phyloP scores from a whole-genome alignment of 23 tunicate species.

The Botrylloides violaceus region DNA sequence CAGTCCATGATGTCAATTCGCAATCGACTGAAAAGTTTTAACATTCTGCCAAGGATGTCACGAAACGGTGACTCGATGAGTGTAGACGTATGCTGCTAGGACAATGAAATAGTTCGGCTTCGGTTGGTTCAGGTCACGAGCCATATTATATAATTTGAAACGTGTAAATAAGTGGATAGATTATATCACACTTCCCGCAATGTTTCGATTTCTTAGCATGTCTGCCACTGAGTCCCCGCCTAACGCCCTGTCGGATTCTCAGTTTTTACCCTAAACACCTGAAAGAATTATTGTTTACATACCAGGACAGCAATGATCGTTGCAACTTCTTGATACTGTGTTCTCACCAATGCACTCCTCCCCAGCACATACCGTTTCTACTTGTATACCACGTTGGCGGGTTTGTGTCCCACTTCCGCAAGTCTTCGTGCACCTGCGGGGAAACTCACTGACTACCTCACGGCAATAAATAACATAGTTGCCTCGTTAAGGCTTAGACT shows the following conservation, averaged over 20 bases:
- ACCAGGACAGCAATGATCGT: conserved; percentile 30
- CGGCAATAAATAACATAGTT: too few species aligned
- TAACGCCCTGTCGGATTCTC: too few species aligned
- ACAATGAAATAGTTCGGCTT: too few species aligned
- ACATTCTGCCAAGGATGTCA: background rate
- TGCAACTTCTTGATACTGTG: conserved; percentile 17
- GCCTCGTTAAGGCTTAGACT: too few species aligned
- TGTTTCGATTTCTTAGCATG: too few species aligned
- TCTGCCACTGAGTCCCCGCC: too few species aligned
- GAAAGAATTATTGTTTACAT: background rate
- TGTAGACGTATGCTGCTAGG: too few species aligned
- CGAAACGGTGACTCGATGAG: background rate
- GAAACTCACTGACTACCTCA: too few species aligned
- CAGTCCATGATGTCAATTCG: background rate
- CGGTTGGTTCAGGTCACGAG: too few species aligned
- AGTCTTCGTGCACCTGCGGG: conserved; percentile 16
- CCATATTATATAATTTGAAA: background rate
- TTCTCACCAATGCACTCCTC: conserved; percentile 17
- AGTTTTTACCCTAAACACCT: too few species aligned
- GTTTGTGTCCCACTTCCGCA: conserved; percentile 38
- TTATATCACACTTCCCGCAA: background rate
- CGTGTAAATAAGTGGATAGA: background rate
- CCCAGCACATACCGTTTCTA: conserved; percentile 13
- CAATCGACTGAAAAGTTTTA: conserved; percentile 9
- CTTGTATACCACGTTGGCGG: conserved; percentile 10